Percentiles rank a stretch among this genome's conserved stretches.
phyloP scores from a whole-genome alignment of 2,797 vertebrate species.

The Coccyzus lansbergi region DNA sequence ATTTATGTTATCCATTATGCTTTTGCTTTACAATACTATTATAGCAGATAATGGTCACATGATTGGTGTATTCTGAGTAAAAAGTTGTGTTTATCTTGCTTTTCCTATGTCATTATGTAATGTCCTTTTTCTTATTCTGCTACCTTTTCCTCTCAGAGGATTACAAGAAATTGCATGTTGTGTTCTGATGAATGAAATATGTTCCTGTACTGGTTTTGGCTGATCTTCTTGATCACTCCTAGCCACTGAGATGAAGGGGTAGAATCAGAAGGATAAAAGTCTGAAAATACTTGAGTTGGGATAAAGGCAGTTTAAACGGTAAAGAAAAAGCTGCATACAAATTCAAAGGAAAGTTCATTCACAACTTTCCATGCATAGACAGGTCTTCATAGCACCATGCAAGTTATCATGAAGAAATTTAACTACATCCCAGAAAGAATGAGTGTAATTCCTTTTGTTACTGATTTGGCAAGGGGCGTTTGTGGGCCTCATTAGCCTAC shows the following conservation, averaged over 20 bases:
- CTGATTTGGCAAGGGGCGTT: background rate
- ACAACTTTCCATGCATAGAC: rapidly evolving
- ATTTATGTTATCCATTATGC: background rate
- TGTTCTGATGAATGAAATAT: background rate
- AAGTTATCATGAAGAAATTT: background rate
- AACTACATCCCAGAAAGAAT: background rate
- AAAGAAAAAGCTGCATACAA: rapidly evolving
- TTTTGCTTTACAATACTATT: background rate
- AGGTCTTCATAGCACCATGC: background rate
- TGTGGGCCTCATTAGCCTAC: background rate
- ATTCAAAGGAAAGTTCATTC: background rate
- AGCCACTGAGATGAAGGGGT: no score
- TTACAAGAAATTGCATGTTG: background rate
- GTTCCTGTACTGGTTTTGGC: background rate
- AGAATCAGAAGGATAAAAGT: background rate
- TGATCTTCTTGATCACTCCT: background rate
- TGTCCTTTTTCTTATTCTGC: background rate
- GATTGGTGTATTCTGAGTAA: background rate
- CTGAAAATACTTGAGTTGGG: background rate
- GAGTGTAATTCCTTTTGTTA: background rate
- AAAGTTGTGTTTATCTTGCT: background rate
- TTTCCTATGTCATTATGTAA: background rate
- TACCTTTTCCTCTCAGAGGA: background rate
- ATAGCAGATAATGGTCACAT: background rate
- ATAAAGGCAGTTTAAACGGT: background rate